Base-by-base conservation (phyloP, 2,888 invertebrate genomes). In the Eucera pruinosa region DNA sequence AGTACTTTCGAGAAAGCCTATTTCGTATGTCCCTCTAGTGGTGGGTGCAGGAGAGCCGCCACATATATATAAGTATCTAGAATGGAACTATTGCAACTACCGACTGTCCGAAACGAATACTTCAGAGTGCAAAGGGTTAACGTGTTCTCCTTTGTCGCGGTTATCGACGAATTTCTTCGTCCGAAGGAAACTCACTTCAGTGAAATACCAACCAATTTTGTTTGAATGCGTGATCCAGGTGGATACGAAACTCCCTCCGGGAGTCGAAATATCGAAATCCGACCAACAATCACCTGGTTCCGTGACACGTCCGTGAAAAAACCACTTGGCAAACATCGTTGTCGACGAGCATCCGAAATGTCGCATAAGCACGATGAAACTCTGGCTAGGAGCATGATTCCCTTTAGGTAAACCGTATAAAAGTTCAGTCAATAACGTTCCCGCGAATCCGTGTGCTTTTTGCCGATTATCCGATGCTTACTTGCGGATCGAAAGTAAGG, bases 261-360 rank as follows among this genome's bases (percentile, higher is more conserved):
- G 83, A 72, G 55, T 84, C 84, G 57, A 84, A 72, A 50, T 80
- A 65, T 58, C 82, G 76, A 78, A 80, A 78, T 73, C 76, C 84
- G 68, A 71, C 66, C 80, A 50, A 74, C 70, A 58, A 61, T 43
- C 81, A 83, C 48, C 67, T 60, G 52, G 74, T 84, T 72, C 78
- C 80, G 62, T 77, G 80, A 82, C 60, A 71, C 62, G 65, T 27
- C 52, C 15, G 25, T 48, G 48, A 52, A 47, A 33, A 68, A 67
- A 47, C 36, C 27, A 4, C 54, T 52, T 55, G 74, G 62, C 78
- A 41, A 62, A 62, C n/a, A n/a, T n/a, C n/a, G n/a, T n/a, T n/a
- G n/a, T n/a, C n/a, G n/a, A n/a, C 65, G 68, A 57, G 33, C 48
- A 47, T 57, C 61, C 58, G 64, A 81, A 73, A 67, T 27, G 23